phyloP scores from a whole-genome alignment of 1,140 invertebrate genomes.

The Solen grandis region DNA sequence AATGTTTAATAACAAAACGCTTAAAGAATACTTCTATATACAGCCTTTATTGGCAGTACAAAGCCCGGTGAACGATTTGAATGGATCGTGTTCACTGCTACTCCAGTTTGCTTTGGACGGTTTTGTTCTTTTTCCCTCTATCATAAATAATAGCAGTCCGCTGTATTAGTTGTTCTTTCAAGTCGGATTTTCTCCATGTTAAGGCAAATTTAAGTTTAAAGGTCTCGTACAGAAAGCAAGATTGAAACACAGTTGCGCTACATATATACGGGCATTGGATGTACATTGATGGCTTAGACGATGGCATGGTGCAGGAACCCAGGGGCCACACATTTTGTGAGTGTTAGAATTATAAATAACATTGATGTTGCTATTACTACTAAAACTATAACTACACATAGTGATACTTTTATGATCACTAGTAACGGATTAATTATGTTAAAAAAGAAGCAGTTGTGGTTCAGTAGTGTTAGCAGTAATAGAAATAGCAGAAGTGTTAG shows the following conservation, averaged over 20 bases:
- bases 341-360: constrained; percentile 36
- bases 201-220: too few relatives aligned
- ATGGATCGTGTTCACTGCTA: constrained; percentile 11
- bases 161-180: constrained; percentile 34
- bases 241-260: too few relatives aligned
- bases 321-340: background rate
- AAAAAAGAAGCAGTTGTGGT: too few relatives aligned
- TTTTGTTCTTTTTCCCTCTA: constrained; percentile 48
- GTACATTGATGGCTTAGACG: too few relatives aligned
- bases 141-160: constrained; percentile 42
- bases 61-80: constrained; percentile 12
- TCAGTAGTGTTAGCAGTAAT: too few relatives aligned
- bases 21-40: constrained; percentile 26
- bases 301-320: too few relatives aligned
- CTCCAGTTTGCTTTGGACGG: constrained; percentile 2
- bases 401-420: constrained; percentile 10
- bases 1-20: constrained; percentile 23
- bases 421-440: too few relatives aligned
- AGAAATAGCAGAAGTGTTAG: too few relatives aligned
- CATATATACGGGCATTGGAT: too few relatives aligned
- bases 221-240: too few relatives aligned
- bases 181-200: constrained; percentile 32
- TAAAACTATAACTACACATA: constrained; percentile 41
- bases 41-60: constrained; percentile 16
- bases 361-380: constrained; percentile 42